A percentile compares a stretch with the other conserved stretches of the same genome.
Conservation (phyloP, 2,113 vertebrate genomes). For the Boulengeromyrus knoepffleri region DNA sequence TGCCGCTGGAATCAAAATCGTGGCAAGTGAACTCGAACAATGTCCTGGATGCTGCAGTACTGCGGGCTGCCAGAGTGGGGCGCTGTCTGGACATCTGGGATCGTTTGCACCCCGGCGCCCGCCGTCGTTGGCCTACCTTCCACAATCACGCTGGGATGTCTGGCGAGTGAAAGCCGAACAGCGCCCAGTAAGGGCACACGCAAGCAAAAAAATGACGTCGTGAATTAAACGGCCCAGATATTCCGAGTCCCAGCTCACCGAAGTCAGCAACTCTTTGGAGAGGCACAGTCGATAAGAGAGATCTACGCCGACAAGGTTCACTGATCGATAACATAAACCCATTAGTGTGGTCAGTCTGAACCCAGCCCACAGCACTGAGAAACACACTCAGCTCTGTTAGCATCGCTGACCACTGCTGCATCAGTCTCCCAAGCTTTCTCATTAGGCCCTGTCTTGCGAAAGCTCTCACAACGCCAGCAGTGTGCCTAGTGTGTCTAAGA, state of each 20-base stretch:
- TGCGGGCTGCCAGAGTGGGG: neutral
- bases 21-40: neutral
- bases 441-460: neutral
- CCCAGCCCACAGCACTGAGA: neutral
- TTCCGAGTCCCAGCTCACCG: neutral
- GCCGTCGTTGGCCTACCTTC: neutral
- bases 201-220: neutral
- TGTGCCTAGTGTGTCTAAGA: neutral
- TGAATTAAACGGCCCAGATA: neutral
- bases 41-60: neutral
- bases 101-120: neutral
- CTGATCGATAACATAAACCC: neutral
- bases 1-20: neutral
- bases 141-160: neutral
- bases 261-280: slow-evolving; percentile 10
- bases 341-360: neutral
- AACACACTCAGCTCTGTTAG: neutral
- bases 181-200: neutral
- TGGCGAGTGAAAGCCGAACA: neutral
- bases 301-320: neutral
- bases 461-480: neutral
- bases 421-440: neutral
- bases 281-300: neutral
- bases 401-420: neutral
- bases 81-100: neutral